A percentile compares a stretch with the other conserved stretches of the same genome.
Evolutionary conservation across 2,113 vertebrate genomes (phyloP).

Genomic region (Pterocles burchelli): DNA sequence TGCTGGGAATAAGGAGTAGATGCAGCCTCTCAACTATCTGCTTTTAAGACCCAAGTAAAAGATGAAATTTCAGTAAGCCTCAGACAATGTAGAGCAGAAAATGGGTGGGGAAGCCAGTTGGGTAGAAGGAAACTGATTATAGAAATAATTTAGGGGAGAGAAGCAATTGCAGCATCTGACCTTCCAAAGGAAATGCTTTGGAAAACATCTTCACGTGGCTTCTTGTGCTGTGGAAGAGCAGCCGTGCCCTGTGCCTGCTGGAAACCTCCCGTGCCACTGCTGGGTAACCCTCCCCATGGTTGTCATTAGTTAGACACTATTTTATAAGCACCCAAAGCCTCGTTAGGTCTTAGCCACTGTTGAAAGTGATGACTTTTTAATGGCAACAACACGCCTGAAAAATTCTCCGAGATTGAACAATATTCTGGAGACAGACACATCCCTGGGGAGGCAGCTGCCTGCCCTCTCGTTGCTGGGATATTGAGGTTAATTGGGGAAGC

Average conservation of each 20-base stretch:
- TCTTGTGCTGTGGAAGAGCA: not conserved
- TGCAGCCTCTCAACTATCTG: not conserved
- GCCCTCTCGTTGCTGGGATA: constrained; percentile 25
- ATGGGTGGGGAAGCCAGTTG: not conserved
- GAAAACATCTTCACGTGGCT: not conserved
- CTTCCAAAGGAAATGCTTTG: not conserved
- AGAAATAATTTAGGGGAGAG: not conserved
- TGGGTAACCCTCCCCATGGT: not conserved
- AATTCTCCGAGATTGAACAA: constrained; percentile 21
- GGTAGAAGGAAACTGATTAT: not conserved
- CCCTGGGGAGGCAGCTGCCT: not conserved
- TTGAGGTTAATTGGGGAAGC: constrained; percentile 47
- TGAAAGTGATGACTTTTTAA: constrained; percentile 59
- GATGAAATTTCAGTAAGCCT: not conserved
- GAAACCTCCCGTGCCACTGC: not conserved
- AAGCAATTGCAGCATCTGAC: not conserved
- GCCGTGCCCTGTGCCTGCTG: too few relatives aligned
- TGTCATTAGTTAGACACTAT: not conserved
- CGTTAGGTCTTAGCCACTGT: constrained; percentile 33
- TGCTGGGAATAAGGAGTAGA: not conserved
- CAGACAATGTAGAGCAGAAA: not conserved
- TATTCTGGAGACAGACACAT: constrained; percentile 20
- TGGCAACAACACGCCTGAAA: not conserved
- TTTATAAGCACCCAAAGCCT: constrained; percentile 26
- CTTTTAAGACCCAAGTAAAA: not conserved